Percentiles rank a stretch among this genome's conserved stretches.
Evolutionary conservation across 1,140 invertebrate species (phyloP).

Genomic region (Lethocerus indicus): DNA sequence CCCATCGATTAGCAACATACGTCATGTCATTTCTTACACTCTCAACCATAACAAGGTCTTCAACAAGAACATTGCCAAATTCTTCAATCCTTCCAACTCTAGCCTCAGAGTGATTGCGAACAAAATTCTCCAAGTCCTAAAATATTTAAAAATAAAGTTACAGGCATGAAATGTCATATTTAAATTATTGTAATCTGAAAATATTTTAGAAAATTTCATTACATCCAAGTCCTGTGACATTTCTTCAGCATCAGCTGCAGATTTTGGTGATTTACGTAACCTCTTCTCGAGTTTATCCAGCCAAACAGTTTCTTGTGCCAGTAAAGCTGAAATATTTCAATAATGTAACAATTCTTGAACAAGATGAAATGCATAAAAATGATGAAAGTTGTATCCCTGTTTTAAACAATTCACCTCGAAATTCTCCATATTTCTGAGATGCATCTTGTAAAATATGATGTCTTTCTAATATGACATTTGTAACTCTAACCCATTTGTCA

Average conservation of each 20-base stretch:
- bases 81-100: slow-evolving; percentile 56
- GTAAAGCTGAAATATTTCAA: slow-evolving; percentile 36
- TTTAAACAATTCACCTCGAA: slow-evolving; percentile 30
- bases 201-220: slow-evolving; percentile 18
- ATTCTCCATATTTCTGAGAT: slow-evolving; percentile 56
- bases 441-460: slow-evolving; percentile 41
- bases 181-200: background rate
- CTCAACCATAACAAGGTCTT: slow-evolving; percentile 56
- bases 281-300: slow-evolving; percentile 65
- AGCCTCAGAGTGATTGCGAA: slow-evolving; percentile 56
- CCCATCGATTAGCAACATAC: slow-evolving; percentile 44
- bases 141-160: slow-evolving; percentile 13
- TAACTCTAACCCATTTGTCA: slow-evolving; percentile 51
- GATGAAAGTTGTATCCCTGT: background rate
- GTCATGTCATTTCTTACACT: slow-evolving; percentile 52
- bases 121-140: slow-evolving; percentile 70
- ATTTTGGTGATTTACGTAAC: slow-evolving; percentile 46
- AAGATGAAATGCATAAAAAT: background rate
- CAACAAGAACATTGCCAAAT: slow-evolving; percentile 51
- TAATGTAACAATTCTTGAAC: background rate
- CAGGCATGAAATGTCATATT: background rate
- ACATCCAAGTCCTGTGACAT: slow-evolving; percentile 79
- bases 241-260: slow-evolving; percentile 82
- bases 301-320: slow-evolving; percentile 64
- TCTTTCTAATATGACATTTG: slow-evolving; percentile 39